Base-by-base conservation (phyloP, 1,140 invertebrate species). In the Cyrtorhinus lividipennis region DNA sequence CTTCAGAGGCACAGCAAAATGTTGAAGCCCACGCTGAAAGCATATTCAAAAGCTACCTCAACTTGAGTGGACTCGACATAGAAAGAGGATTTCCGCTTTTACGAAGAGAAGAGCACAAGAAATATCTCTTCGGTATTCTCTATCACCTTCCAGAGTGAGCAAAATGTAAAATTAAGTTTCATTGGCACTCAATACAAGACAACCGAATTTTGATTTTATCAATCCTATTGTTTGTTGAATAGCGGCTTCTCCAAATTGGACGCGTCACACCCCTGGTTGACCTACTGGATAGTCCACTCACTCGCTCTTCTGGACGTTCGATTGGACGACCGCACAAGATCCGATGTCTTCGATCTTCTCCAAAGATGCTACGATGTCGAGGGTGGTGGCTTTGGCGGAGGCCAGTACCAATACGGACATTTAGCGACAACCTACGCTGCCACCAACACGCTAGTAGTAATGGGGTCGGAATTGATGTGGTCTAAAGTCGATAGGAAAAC, bases 351-450 rank as follows among this genome's bases (percentile, higher is more conserved):
- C 22, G 69, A 80, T 23, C 91, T 92, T 73, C 72, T 92, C 45
- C 68, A 69, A 61, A 79, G 82, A 69, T 95, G 92, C 73, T 90
- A 94, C 68, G 76, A 53, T 20, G 5, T 82, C 69, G 78, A 82
- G 3, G 77, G 81, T 64, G 94, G 95, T 25, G 94, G 94, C 2
- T 98, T 95, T 81, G 92, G 87, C 56, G 95, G 95, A 67, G 95
- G 94, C 18, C 95, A 94, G 0, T 83, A 83, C 1, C 95, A 99
- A 73, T 76, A 83, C 70, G 77, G 94, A 24, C 96, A 99, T 77
- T 78, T 99, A 59, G 96, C 95, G 0, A 84, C 95, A 26, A 98
- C 95, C 2, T 99, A 98, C 79, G 96, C 95, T 56, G 94, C 95
- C 65, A 84, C 98, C 0, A 95, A 92, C 79, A 84, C 92, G 8